A percentile compares a stretch with the other conserved stretches of the same genome.
phyloP scores from a whole-genome alignment of 2,888 invertebrate species.

The Idaea dimidiata region DNA sequence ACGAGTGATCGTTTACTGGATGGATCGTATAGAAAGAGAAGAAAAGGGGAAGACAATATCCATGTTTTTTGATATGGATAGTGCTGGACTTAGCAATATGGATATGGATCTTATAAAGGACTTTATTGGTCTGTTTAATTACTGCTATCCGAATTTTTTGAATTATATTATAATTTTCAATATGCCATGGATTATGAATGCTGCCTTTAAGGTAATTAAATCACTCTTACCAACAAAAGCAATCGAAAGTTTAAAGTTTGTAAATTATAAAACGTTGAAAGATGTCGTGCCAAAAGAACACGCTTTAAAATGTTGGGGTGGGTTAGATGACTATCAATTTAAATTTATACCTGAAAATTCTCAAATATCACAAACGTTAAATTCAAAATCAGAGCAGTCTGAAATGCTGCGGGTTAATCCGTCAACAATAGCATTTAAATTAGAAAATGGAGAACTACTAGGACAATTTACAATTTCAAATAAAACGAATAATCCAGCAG shows the following conservation, averaged over 20 bases:
- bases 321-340: slow-evolving; percentile 86
- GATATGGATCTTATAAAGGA: slow-evolving; percentile 96
- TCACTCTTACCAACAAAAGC: slow-evolving; percentile 92
- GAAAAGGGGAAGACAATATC: slow-evolving; percentile 89
- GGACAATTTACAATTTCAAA: slow-evolving; percentile 87
- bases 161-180: slow-evolving; percentile 95
- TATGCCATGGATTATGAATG: slow-evolving; percentile 96
- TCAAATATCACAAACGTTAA: slow-evolving; percentile 48
- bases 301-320: slow-evolving; percentile 90
- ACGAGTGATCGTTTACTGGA: slow-evolving; percentile 91
- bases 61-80: slow-evolving; percentile 94
- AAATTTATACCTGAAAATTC: slow-evolving; percentile 84
- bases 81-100: slow-evolving; percentile 91
- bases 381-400: slow-evolving; percentile 74
- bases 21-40: slow-evolving; percentile 89
- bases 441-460: slow-evolving; percentile 83
- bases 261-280: slow-evolving; percentile 87
- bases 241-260: slow-evolving; percentile 92
- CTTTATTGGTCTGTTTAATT: slow-evolving; percentile 91
- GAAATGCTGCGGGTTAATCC: slow-evolving; percentile 84
- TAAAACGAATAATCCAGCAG: slow-evolving; percentile 75
- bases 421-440: slow-evolving; percentile 85
- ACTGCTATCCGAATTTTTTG: slow-evolving; percentile 92
- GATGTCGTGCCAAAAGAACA: slow-evolving; percentile 88
- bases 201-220: slow-evolving; percentile 95